phyloP scores from a whole-genome alignment of 2,797 vertebrate species.

The Brachyalestes nurse region DNA sequence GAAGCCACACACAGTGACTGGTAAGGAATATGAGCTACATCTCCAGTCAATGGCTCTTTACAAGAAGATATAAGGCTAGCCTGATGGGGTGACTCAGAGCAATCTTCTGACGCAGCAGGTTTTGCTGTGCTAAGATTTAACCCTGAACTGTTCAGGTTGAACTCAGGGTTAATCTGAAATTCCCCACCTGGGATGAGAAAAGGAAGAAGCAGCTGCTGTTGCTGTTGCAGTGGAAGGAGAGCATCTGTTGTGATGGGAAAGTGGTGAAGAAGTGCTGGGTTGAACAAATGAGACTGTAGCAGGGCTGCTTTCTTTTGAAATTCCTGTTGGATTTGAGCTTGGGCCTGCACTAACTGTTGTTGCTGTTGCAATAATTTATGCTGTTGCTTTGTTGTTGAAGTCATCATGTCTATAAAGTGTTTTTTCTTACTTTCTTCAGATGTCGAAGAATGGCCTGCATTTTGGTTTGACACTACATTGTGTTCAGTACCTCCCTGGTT shows the following conservation, averaged over 20 bases:
- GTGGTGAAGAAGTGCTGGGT: slow-evolving; percentile 89
- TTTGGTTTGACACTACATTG: slow-evolving; percentile 63
- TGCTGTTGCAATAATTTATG: slow-evolving; percentile 83
- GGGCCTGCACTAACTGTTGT: slow-evolving; percentile 86
- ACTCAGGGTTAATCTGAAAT: slow-evolving; percentile 90
- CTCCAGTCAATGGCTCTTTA: slow-evolving; percentile 66
- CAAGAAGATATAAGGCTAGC: slow-evolving; percentile 47
- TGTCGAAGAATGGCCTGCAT: slow-evolving; percentile 69
- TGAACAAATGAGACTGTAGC: slow-evolving; percentile 93
- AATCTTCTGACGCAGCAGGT: slow-evolving; percentile 79
- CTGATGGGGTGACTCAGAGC: slow-evolving; percentile 59
- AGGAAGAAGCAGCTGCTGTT: slow-evolving; percentile 94
- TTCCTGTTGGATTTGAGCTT: slow-evolving; percentile 92
- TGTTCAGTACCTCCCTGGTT: slow-evolving; percentile 65
- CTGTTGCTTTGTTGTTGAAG: slow-evolving; percentile 87
- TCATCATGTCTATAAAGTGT: slow-evolving; percentile 89
- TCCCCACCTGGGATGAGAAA: slow-evolving; percentile 96
- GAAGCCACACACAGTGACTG: slow-evolving; percentile 73
- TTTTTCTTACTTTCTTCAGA: slow-evolving; percentile 87
- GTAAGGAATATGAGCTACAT: slow-evolving; percentile 47
- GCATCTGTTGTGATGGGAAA: slow-evolving; percentile 91
- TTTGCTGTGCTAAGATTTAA: slow-evolving; percentile 76
- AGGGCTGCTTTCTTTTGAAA: slow-evolving; percentile 92
- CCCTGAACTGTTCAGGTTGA: slow-evolving; percentile 82
- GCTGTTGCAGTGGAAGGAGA: slow-evolving; percentile 88